Conservation (phyloP, 2,113 vertebrate genomes). For the Toxotes jaculatrix region DNA sequence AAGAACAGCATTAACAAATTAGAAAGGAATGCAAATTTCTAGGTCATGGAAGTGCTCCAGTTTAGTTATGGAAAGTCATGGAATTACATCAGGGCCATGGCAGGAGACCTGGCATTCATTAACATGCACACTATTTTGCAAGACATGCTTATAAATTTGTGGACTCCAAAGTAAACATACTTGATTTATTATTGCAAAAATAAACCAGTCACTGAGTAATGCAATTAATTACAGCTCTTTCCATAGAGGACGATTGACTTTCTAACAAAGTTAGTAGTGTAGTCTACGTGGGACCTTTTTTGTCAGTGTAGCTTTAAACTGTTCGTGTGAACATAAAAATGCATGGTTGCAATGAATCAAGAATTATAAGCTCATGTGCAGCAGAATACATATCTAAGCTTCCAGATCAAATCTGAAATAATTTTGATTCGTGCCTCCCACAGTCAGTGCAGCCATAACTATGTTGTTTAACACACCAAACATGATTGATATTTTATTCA, state of each 20-base stretch:
- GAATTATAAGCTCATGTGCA: neutral
- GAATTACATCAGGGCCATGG: conserved; percentile 18
- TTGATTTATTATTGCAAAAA: conserved; percentile 35
- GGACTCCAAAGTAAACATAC: conserved; percentile 12
- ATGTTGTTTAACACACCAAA: too few relatives aligned
- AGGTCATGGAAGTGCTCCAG: conserved; percentile 50
- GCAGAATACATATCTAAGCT: neutral
- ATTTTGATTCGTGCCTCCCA: neutral
- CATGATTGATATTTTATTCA: neutral
- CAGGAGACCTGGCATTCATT: conserved; percentile 10
- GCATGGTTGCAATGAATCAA: neutral
- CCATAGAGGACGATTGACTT: conserved; percentile 7
- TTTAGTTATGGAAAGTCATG: conserved; percentile 29
- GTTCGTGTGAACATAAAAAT: neutral
- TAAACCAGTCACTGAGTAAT: conserved; percentile 4
- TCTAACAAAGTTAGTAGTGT: neutral
- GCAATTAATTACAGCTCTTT: conserved; percentile 28
- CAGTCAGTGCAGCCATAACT: neutral
- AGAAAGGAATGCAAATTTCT: conserved; percentile 59
- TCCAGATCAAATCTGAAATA: neutral
- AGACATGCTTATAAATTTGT: conserved; percentile 10
- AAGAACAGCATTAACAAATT: conserved; percentile 60
- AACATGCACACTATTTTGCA: conserved; percentile 12
- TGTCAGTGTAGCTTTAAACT: neutral
- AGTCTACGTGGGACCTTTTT: neutral